A percentile compares a stretch with the other conserved stretches of the same genome.
Evolutionary conservation across 1,140 invertebrate genomes (phyloP).

Genomic region (Drosophila aff.): DNA sequence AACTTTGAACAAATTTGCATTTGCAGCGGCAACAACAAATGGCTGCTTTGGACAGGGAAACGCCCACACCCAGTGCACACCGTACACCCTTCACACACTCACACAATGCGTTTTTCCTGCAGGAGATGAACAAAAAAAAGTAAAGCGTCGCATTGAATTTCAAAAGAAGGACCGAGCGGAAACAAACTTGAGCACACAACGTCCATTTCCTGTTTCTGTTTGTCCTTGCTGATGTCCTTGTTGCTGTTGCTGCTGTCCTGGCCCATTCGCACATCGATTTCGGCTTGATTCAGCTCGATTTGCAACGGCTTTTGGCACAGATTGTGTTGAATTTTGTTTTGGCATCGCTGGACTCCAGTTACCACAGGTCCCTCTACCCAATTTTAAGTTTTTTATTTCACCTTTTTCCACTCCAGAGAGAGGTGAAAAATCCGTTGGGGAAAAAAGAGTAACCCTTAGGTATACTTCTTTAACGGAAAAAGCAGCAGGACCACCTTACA

Average conservation of each 20-base stretch:
- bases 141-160: constrained; percentile 70
- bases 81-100: background rate
- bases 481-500: background rate
- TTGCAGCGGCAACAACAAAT: constrained; percentile 54
- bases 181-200: constrained; percentile 82
- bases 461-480: background rate
- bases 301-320: constrained; percentile 78
- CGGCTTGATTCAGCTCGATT: constrained; percentile 74
- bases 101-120: constrained; percentile 42
- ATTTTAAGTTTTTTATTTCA: background rate
- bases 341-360: constrained; percentile 44
- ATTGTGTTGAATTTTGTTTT: constrained; percentile 63
- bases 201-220: constrained; percentile 83
- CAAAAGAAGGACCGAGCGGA: constrained; percentile 69
- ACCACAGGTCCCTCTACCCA: constrained; percentile 4
- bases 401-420: background rate
- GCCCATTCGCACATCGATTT: constrained; percentile 49
- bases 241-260: constrained; percentile 36
- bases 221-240: constrained; percentile 48
- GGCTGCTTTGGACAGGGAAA: constrained; percentile 31
- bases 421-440: background rate
- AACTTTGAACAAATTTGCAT: constrained; percentile 84
- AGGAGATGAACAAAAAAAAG: constrained; percentile 11
- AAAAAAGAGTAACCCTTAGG: constrained; percentile 11
- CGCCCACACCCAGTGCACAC: constrained; percentile 3